Evolutionary conservation across 2,113 vertebrate species (phyloP).

Genomic region (Ctenodactylus gundi): DNA sequence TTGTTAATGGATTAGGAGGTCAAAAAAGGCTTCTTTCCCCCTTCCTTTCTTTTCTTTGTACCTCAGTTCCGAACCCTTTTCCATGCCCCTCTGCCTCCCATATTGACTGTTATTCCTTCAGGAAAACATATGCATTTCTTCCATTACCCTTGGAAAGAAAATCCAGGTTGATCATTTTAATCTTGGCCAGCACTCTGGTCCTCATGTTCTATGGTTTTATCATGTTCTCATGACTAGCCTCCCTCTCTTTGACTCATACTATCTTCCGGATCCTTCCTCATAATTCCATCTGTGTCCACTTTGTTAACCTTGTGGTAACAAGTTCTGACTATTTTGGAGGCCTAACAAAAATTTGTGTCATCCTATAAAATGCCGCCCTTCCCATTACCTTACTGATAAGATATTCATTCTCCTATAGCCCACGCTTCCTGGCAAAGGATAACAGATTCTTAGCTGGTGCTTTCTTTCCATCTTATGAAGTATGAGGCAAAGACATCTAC

Average conservation of each 20-base stretch:
- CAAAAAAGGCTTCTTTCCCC: neutral
- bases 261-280: neutral
- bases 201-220: neutral
- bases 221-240: neutral
- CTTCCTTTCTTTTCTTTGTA: neutral
- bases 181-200: neutral
- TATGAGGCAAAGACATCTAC: neutral
- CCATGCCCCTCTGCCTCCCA: neutral
- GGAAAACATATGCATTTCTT: neutral
- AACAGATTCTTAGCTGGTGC: neutral
- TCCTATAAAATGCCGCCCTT: neutral
- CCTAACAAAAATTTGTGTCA: neutral
- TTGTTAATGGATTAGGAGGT: neutral
- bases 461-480: neutral
- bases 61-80: neutral
- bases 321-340: neutral
- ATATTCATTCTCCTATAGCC: neutral
- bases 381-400: neutral
- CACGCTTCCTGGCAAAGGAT: neutral
- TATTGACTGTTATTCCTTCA: neutral
- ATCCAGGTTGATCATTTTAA: neutral
- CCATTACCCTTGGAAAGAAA: neutral
- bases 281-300: rapidly evolving
- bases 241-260: rapidly evolving
- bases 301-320: neutral